Base-by-base conservation (phyloP, 2,797 vertebrate genomes). In the Eupleurogrammus muticus region DNA sequence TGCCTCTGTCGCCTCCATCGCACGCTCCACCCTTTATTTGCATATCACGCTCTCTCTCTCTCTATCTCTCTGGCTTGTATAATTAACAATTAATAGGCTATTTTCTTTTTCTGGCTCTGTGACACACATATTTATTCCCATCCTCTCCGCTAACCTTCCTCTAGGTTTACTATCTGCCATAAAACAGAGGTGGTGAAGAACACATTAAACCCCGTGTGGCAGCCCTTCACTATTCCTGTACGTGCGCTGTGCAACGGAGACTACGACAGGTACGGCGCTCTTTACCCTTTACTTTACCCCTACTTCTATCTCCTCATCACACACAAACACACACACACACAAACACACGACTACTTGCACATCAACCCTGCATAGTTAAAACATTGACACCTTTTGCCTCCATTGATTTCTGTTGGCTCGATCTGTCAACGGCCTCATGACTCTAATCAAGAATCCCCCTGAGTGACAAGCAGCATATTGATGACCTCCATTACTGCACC, bases 111-210 rank as follows among this genome's bases (percentile, higher is more conserved):
- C n/a, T 32, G 5, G 36, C 8, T 61, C 47, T 53, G 71, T 73
- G 3, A 71, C 24, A 69, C 48, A 28, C 48, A 21, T 44, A 12
- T 38, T 73, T 74, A 3, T 68, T 35, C 12, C 24, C 34, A 32
- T 16, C 17, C 55, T 35, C 70, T 56, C 69, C 58, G 35, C 60
- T 19, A 51, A 51, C 77, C 42, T 38, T 77, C 38, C 62, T 66
- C 4, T 86, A 96, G 96, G 84, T 97, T 96, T 93, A 97, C 96
- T 80, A 97, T 97, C 88, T 97, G 96, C 88, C 96, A 97, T 92
- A 97, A 97, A 93, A 97, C 96, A 0, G 96, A 97, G 86, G 96
- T 96, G 90, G 95, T 96, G 91, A 95, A 96, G 90, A 97, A 96
- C 88, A 97, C 96, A 1, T 88, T 97, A 76, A 96, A 96, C 77